Evolutionary conservation across 2,113 vertebrate species (phyloP), one percentile per base, ranked within the genome.

Genomic region (Benthochromis sp.): DNA sequence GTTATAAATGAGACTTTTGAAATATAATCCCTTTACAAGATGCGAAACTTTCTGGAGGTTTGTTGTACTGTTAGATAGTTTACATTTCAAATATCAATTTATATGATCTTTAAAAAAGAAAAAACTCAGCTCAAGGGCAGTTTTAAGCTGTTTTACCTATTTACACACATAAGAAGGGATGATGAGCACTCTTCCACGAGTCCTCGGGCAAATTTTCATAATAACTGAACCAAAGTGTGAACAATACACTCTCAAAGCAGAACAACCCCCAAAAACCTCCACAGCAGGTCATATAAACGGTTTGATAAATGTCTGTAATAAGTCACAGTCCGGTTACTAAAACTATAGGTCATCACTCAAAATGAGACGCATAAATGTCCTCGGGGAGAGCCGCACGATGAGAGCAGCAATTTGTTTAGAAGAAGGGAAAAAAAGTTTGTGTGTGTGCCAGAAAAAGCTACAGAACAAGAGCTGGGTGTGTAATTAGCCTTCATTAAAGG

Each of bases 381-480:
- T 54, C 40, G 4, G 4, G 21, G 83, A 55, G 40, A 89, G 84
- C 54, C 3, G 7, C 81, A 78, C 10, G 54, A 90, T 34, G 59
- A 86, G 78, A 76, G 84, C 12, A 86, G 79, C 47, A 84, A 69
- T 93, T 89, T 87, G 73, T 92, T 93, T 89, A 63, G 76, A 88
- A 84, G 76, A 59, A 69, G 34, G 11, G 11, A 0, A 71, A 83
- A 73, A 36, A 79, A 24, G 19, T 45, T 78, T 47, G 9, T 73
- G 47, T 85, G 47, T 88, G 82, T 81, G 80, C 53, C 86, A 87
- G 43, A 55, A 86, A 78, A 76, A 89, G 59, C 88, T 84, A 21
- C 81, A 63, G 85, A 85, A 57, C 53, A 24, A 76, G 45, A 82
- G 61, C 40, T 5, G 53, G 73, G 81, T 89, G 63, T 91, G 85